Evolutionary conservation across 2,113 vertebrate genomes (phyloP), one percentile per base, ranked within the genome.

Genomic region (Edolisoma coerulescens): DNA sequence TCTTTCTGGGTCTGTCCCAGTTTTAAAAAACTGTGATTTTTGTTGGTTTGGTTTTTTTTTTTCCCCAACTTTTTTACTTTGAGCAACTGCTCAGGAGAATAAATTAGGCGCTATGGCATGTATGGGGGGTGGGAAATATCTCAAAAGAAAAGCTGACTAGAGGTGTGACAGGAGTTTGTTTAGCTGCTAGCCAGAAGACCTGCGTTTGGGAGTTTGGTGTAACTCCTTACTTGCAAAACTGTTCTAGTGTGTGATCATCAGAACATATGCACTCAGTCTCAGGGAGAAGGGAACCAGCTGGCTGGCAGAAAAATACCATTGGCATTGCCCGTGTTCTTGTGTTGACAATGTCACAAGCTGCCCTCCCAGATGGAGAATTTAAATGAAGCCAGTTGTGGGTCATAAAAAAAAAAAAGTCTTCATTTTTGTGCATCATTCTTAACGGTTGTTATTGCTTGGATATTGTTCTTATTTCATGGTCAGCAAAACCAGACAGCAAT

Each of bases 301-400:
- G 97, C 94, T 98, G 97, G 97, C 98, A 98, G 96, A 97, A 93
- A 98, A 97, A 97, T 96, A 96, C 97, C 98, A 94, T 97, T 98
- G 98, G 98, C 97, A 97, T 97, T 94, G 97, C 94, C 97, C 84
- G 1, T 95, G 65, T 97, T 97, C 97, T 97, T 97, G 90, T 97
- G 95, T 97, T 97, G 98, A 98, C 96, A 96, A 73, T 97, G 97
- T 97, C 97, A 97, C 97, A 98, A 98, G 97, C 98, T 98, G 98
- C 96, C 97, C 95, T 98, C 97, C 97, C 98, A 98, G 98, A 98
- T 98, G 98, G 98, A 97, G 95, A 87, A 91, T 97, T 96, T 96
- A 96, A 96, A 91, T 97, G 89, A 94, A 98, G 97, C 96, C 97
- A 98, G 96, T 98, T 97, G 94, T 98, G 97, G 97, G 96, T 96